Evolutionary conservation across 2,888 invertebrate genomes (phyloP).

Genomic region (Parnassius smintheus): DNA sequence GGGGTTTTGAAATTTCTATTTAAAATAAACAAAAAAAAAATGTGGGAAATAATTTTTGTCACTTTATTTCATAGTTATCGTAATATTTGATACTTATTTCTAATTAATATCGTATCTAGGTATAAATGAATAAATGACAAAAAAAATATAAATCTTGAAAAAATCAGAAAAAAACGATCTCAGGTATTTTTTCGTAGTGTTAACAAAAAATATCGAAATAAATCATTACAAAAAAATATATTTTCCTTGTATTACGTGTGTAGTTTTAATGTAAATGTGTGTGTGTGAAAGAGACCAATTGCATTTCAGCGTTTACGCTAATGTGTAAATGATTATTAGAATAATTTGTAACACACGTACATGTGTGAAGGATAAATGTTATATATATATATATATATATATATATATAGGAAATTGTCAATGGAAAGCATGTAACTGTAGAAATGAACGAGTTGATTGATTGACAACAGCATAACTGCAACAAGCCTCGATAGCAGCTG

Average conservation of each 20-base stretch:
- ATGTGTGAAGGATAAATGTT: background rate
- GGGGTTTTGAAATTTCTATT: slow-evolving; percentile 29
- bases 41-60: slow-evolving; percentile 34
- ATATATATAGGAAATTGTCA: background rate
- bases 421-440: background rate
- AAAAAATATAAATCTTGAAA: slow-evolving; percentile 33
- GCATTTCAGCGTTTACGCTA: slow-evolving; percentile 23
- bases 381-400: too few species aligned
- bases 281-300: slow-evolving; percentile 11
- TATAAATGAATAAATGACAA: slow-evolving; percentile 42
- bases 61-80: slow-evolving; percentile 32
- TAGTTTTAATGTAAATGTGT: slow-evolving; percentile 20
- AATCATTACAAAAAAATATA: slow-evolving; percentile 16
- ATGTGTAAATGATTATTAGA: slow-evolving; percentile 15
- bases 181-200: slow-evolving; percentile 41
- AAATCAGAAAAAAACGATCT: slow-evolving; percentile 62
- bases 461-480: background rate
- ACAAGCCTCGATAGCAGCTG: too few species aligned
- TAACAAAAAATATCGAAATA: slow-evolving; percentile 13
- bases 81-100: slow-evolving; percentile 49
- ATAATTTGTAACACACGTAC: slow-evolving; percentile 9
- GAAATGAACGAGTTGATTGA: slow-evolving; percentile 2
- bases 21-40: slow-evolving; percentile 31
- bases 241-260: slow-evolving; percentile 22
- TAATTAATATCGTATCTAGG: slow-evolving; percentile 38